Evolutionary conservation across 2,888 invertebrate species (phyloP), one percentile per base, ranked within the genome.

Genomic region (Drosophila anomalata): DNA sequence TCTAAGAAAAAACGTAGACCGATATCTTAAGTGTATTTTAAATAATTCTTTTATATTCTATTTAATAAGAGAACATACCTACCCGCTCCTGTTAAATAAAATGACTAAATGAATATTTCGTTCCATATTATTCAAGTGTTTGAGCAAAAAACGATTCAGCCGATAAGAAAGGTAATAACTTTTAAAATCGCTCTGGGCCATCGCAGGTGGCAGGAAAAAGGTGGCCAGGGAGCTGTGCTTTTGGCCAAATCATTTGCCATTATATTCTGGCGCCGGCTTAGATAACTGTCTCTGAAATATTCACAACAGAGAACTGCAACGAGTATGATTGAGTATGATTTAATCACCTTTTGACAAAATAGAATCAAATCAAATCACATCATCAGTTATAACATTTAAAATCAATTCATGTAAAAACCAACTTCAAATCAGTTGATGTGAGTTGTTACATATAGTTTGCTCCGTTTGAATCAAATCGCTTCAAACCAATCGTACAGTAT

Each of bases 121-220:
- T 12, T 11, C 0, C 12, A 22, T 22, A 12, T 44, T 44, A 22
- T 44, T 5, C 44, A 20, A 44, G 44, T 44, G 22, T 17, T 33
- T 2, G 6, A 24, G 26, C 26, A 48, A 36, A 22, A 36, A 55
- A 54, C 42, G 59, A 63, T 63, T 44, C 36, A 0, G 29, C 36
- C 65, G 79, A 79, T 79, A 79, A 79, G 84, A 61, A 69, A 53
- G 79, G 86, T 86, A 81, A 81, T 81, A 81, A 85, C 86, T 81
- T 81, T 81, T 73, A 73, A 82, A 85, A 86, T 75, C 77, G 83
- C 80, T 82, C 77, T 67, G 65, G 83, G 80, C 80, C 63, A 59
- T 56, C 47, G 31, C 29, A 31, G 26, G 48, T 42, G 61, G 14
- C 46, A 24, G 26, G 26, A 33, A 9, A 20, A 9, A 11, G 36